Evolutionary conservation across 1,140 invertebrate species (phyloP), one percentile per base, ranked within the genome.

Genomic region (Ceratina australensis): DNA sequence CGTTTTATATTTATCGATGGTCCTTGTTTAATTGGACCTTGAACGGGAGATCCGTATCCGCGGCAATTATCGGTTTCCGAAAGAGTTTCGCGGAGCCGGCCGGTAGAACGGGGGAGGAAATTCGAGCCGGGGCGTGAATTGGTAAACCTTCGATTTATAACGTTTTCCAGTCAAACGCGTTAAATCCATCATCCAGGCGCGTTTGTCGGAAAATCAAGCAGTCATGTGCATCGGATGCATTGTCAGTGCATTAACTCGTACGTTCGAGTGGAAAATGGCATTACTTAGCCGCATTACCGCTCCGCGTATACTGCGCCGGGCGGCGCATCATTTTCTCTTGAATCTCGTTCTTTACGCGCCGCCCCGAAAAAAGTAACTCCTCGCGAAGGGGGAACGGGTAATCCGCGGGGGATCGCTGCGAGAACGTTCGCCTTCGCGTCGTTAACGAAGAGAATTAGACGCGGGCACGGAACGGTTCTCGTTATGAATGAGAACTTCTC

Each of bases 151-250:
- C 83, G 82, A 84, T 84, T 84, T 84, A 84, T 78, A 84, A 84
- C 69, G 69, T 84, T 84, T 84, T 81, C 83, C 79, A 66, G 68
- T 54, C 61, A 73, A 54, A 78, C 71, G 83, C 60, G 82, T 65
- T 72, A 66, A 69, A 75, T 79, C 72, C 72, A 67, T 79, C 72
- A 75, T 42, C 33, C 33, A 63, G 50, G 59, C 56, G 56, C 73
- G 78, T 80, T 76, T 80, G 76, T 80, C 73, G 78, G 73, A 76
- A 80, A 84, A 84, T 84, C 82, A 84, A 84, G 83, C 83, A 73
- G 69, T 84, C 82, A 74, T 66, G 74, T 67, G 82, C 76, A 72
- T 64, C 24, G 56, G 78, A 63, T 52, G 61, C 78, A 61, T 80
- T 76, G 78, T 72, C 67, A 68, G 81, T 72, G 73, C 73, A 80